phyloP scores from a whole-genome alignment of 64 coral and sea anemone species.

The Montipora cactus region DNA sequence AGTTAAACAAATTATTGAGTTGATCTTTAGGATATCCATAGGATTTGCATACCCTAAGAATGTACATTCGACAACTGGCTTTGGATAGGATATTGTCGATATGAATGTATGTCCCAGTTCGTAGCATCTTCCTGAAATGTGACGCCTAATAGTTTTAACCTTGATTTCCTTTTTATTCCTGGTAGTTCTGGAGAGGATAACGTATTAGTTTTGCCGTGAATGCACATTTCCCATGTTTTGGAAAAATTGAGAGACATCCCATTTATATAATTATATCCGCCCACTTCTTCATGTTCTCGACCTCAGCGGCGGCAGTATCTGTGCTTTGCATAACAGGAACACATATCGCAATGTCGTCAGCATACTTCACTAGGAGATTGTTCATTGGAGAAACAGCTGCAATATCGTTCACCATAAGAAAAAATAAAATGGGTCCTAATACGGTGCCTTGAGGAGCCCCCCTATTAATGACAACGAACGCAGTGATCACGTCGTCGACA shows the following conservation, averaged over 20 bases:
- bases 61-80: slow-evolving; percentile 21
- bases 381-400: neutral
- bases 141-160: neutral
- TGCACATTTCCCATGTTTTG: no score
- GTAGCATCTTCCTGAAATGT: neutral
- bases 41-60: slow-evolving; percentile 36
- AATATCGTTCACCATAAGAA: slow-evolving; percentile 24
- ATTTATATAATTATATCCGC: neutral
- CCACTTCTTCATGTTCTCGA: neutral
- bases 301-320: neutral
- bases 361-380: neutral
- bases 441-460: slow-evolving; percentile 30
- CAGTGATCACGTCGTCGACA: neutral
- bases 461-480: neutral
- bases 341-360: slow-evolving; percentile 6
- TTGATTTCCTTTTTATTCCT: no score
- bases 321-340: neutral
- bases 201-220: no score
- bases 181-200: no score
- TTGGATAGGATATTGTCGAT: neutral
- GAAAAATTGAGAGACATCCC: neutral
- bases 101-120: neutral
- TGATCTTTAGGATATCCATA: slow-evolving; percentile 13
- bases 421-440: slow-evolving; percentile 21
- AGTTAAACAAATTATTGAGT: slow-evolving; percentile 31